Conservation (phyloP, 2,888 invertebrate species). For the Zygaena filipendulae region DNA sequence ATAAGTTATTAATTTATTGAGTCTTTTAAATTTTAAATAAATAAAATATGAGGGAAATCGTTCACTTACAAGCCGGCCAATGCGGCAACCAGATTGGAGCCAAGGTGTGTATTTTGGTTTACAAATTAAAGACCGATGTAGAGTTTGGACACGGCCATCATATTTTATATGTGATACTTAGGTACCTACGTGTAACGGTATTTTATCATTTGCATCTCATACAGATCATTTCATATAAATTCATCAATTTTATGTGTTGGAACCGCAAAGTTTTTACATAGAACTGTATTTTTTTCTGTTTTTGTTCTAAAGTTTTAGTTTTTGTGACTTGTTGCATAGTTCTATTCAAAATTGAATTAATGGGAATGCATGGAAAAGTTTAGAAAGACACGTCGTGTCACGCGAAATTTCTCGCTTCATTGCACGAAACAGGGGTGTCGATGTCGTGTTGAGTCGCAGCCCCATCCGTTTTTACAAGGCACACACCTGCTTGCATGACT, state of each 20-base stretch:
- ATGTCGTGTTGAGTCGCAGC: too few relatives aligned
- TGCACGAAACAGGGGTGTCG: too few relatives aligned
- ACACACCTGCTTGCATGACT: too few relatives aligned
- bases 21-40: slow-evolving; percentile 42
- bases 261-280: too few relatives aligned
- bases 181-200: background rate
- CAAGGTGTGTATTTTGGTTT: slow-evolving; percentile 39
- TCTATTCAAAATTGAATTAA: slow-evolving; percentile 24
- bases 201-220: too few relatives aligned
- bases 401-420: too few relatives aligned
- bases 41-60: slow-evolving; percentile 82
- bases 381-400: background rate
- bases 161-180: background rate
- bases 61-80: slow-evolving; percentile 84
- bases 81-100: slow-evolving; percentile 88
- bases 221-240: too few relatives aligned
- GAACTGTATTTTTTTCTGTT: background rate
- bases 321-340: slow-evolving; percentile 33
- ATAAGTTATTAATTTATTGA: slow-evolving; percentile 45
- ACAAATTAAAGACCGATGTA: slow-evolving; percentile 2
- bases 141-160: too few relatives aligned
- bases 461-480: too few relatives aligned
- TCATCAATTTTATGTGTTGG: too few relatives aligned
- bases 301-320: background rate
- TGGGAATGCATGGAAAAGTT: background rate